Evolutionary conservation across 2,888 invertebrate genomes (phyloP), one percentile per base, ranked within the genome.

Genomic region (Pyrgus malvae): DNA sequence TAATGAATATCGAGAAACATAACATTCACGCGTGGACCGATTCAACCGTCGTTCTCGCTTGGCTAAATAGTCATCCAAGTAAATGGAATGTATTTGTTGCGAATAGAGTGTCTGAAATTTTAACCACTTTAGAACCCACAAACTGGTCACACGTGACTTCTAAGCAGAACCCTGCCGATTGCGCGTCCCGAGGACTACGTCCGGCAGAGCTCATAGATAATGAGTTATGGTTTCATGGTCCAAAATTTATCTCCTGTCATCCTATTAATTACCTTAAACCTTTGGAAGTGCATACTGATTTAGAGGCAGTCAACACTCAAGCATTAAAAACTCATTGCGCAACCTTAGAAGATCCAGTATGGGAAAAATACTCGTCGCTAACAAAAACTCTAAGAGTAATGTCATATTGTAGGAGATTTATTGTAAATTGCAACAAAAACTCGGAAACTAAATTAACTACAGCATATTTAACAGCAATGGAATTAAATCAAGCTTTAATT

Each of bases 11-110:
- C 0, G 35, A 35, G 3, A 46, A 35, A 7, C 0, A 17, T 44
- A 12, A 44, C 44, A 31, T 44, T 44, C 44, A 44, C 6, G 44
- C 44, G 3, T 44, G 44, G 44, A 44, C 44, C 0, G 44, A 44
- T 11, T 44, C 44, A 1, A 44, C 29, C 1, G 29, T 44, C 0
- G 46, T 46, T 4, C 14, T 46, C 0, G 46, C 46, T 2, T 45
- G 45, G 45, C 12, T 45, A 4, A 42, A 42, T 9, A 11, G 6
- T 12, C 44, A 44, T 9, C 44, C 44, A 7, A 44, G 29, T 2
- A 44, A 11, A 19, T 44, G 44, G 44, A 27, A 44, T 17, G 29
- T 31, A 1, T 44, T 44, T 3, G 44, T 44, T 1, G 44, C 29
- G 9, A 44, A 44, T 19, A 17, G 44, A 1, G 19, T 31, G 0